These are phyloP conservation scores for Aquatica leii DNA, from an alignment of 2,888 invertebrate species.

Conservation along the genomic window DNA sequence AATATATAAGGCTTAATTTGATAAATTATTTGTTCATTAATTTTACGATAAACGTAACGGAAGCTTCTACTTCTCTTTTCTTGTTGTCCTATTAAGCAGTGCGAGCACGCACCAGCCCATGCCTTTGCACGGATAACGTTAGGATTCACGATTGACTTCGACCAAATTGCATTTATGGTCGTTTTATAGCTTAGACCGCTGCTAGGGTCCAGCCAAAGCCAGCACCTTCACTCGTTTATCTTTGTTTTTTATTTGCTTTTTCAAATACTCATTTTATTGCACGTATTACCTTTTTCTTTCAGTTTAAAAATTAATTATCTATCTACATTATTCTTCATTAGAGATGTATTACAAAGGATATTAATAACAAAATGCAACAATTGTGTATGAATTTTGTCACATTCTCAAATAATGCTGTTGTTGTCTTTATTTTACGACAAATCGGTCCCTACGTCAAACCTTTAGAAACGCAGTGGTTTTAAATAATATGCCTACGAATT, in stretches of 20 bases:
- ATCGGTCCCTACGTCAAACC: too few species aligned
- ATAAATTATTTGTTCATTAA: slow-evolving; percentile 33
- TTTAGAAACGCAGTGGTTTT: too few species aligned
- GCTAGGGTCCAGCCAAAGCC: slow-evolving; percentile 16
- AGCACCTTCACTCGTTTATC: slow-evolving; percentile 24
- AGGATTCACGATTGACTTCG: slow-evolving; percentile 41
- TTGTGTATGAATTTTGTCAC: too few species aligned
- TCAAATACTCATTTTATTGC: slow-evolving; percentile 9
- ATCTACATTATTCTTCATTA: too few species aligned
- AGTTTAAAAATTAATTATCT: slow-evolving; percentile 1
- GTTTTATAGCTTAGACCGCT: slow-evolving; percentile 37
- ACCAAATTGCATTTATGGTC: slow-evolving; percentile 44
- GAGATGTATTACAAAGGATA: too few species aligned
- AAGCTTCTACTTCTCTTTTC: slow-evolving; percentile 20
- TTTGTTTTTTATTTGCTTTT: slow-evolving; percentile 25
- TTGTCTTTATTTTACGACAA: too few species aligned
- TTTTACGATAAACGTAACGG: slow-evolving; percentile 29
- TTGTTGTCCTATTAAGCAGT: slow-evolving; percentile 19
- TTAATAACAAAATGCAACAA: too few species aligned
- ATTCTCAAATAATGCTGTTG: too few species aligned
- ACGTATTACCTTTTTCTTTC: background rate
- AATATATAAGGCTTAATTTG: slow-evolving; percentile 19
- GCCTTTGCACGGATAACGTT: slow-evolving; percentile 33
- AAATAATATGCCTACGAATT: too few species aligned
- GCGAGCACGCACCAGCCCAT: slow-evolving; percentile 33